Evolutionary conservation across 2,888 invertebrate species (phyloP).

Genomic region (Meteorus cinctellus): DNA sequence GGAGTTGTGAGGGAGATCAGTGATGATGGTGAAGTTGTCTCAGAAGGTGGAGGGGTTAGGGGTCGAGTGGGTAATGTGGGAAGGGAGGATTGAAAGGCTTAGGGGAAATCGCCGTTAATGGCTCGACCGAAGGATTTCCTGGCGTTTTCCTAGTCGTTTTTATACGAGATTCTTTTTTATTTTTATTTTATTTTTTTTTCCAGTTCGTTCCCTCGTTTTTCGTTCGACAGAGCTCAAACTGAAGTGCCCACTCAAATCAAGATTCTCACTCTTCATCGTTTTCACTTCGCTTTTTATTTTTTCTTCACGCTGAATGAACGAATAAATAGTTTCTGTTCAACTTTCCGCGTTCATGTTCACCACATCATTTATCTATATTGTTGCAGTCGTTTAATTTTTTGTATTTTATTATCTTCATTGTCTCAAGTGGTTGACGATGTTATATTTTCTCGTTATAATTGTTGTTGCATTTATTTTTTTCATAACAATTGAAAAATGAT

Average conservation of each 20-base stretch:
- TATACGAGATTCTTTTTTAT: neutral
- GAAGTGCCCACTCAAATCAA: constrained; percentile 65
- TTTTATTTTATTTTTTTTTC: constrained; percentile 53
- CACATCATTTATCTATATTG: constrained; percentile 1
- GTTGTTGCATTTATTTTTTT: neutral
- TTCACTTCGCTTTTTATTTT: constrained; percentile 37
- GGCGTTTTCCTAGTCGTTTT: constrained; percentile 52
- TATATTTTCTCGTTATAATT: neutral
- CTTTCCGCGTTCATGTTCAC: constrained; percentile 23
- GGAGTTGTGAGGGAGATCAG: constrained; percentile 48
- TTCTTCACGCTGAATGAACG: constrained; percentile 29
- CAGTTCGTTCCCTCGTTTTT: neutral
- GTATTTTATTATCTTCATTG: neutral
- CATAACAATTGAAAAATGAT: neutral
- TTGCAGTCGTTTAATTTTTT: constrained; percentile 14
- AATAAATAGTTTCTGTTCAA: constrained; percentile 30
- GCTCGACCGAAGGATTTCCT: constrained; percentile 63
- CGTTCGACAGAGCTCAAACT: constrained; percentile 53
- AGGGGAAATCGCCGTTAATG: constrained; percentile 66
- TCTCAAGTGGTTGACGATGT: neutral
- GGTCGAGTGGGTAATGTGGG: constrained; percentile 43
- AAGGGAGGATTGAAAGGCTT: constrained; percentile 59
- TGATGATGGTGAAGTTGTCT: constrained; percentile 28
- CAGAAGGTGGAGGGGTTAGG: constrained; percentile 48
- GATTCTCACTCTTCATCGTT: constrained; percentile 63